Conservation (phyloP, 2,888 invertebrate genomes). For the Phyto melanocephala region DNA sequence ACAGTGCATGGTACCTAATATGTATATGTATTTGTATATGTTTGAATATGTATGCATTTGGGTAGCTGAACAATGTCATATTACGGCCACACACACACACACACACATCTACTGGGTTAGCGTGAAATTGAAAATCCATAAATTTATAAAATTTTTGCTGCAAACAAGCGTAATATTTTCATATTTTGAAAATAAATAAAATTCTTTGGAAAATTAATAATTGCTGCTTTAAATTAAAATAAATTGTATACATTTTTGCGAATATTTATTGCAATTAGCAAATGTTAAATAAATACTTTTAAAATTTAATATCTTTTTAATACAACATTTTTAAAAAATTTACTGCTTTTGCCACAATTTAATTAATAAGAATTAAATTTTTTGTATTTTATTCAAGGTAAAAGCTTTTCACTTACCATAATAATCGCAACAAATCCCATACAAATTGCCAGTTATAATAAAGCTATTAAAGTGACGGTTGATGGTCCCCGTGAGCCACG, state of each 20-base stretch:
- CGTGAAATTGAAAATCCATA: constrained; percentile 68
- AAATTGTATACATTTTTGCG: background rate
- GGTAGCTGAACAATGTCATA: constrained; percentile 1
- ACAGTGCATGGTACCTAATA: constrained; percentile 30
- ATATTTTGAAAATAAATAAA: constrained; percentile 37
- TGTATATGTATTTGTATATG: background rate
- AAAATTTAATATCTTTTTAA: background rate
- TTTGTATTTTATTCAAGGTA: constrained; percentile 91
- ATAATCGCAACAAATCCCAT: constrained; percentile 95
- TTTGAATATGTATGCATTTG: background rate
- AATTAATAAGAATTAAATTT: no score
- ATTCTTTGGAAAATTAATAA: constrained; percentile 17
- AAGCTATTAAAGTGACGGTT: constrained; percentile 99
- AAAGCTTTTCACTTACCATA: constrained; percentile 97
- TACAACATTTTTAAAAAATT: no score
- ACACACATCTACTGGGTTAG: constrained; percentile 38
- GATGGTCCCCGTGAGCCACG: constrained; percentile 98
- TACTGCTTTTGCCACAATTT: background rate
- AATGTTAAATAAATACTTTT: background rate
- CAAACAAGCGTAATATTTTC: constrained; percentile 47
- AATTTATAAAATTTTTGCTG: constrained; percentile 68
- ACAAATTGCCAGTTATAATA: constrained; percentile 97
- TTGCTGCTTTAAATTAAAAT: constrained; percentile 6
- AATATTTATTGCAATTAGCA: background rate
- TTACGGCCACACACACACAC: constrained; percentile 24